Base-by-base conservation (phyloP, 2,113 vertebrate species). In the Microtus ochrogaster region DNA sequence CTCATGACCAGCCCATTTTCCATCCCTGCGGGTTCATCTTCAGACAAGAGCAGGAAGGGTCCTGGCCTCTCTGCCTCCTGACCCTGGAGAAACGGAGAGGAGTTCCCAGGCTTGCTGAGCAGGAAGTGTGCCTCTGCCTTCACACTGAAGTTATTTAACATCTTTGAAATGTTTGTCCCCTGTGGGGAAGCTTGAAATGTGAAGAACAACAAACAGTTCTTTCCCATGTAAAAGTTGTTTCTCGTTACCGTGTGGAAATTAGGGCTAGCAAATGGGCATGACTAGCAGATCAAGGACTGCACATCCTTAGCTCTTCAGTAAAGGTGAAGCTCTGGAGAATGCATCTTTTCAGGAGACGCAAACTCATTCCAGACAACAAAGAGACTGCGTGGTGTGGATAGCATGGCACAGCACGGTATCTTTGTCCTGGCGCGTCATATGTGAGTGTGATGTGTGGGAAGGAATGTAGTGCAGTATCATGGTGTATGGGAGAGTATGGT, bases 201-300 rank as follows among this genome's bases (percentile, higher is more conserved):
- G 21, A 93, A 63, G 94, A 91, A 70, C 72, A 72, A 83, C 47
- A 70, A 58, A 90, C 24, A 58, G 2, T n/a, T 96, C 39, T 92
- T 94, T 96, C 87, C 70, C 68, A 93, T 70, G 74, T 14, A 47
- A 93, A 78, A 89, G 39, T 87, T n/a, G 86, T 63, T 93, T 90
- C 84, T 85, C 11, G 81, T 79, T 47, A 79, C 72, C 26, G 78
- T 26, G 76, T 83, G 8, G 63, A 92, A 96, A 83, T 73, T 78
- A 61, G 93, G 92, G 73, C 39, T 5, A 65, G 81, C 85, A 77
- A 88, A 66, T 21, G 79, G 41, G 61, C 44, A 47, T 86, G 63
- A 76, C 66, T 41, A 87, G 39, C 17, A 86, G 77, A 16, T n/a
- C 86, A 94, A 81, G 49, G 68, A 76, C 39, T 89, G 63, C 41